phyloP scores from a whole-genome alignment of 2,888 invertebrate genomes.

The Diaphora mendica region DNA sequence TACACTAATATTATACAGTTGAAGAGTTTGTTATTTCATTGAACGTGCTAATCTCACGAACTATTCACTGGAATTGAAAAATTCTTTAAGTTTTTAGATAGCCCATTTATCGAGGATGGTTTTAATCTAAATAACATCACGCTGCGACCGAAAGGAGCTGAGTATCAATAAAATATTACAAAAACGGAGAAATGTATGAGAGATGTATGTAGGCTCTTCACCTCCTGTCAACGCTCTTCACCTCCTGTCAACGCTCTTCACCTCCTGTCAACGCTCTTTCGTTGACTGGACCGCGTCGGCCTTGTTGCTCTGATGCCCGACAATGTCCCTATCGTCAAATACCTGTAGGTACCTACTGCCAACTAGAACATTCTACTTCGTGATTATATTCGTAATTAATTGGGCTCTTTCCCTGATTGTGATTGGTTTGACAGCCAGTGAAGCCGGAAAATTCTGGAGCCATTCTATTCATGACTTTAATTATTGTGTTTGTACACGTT shows the following conservation, averaged over 20 bases:
- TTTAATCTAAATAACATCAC: background rate
- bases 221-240: constrained; percentile 52
- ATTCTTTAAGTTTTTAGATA: background rate
- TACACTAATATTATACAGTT: background rate
- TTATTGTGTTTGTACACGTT: background rate
- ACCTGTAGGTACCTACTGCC: background rate
- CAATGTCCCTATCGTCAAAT: constrained; percentile 15
- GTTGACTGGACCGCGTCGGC: constrained; percentile 42
- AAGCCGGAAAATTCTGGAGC: background rate
- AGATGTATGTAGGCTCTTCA: constrained; percentile 36
- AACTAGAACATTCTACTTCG: constrained; percentile 24
- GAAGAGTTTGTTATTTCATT: too few relatives aligned
- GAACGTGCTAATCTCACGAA: too few relatives aligned
- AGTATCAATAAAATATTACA: background rate
- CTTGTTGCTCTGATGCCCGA: constrained; percentile 60
- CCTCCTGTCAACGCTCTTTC: constrained; percentile 49
- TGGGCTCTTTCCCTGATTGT: constrained; percentile 9
- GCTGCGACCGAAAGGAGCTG: background rate
- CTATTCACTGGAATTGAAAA: background rate
- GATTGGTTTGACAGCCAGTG: constrained; percentile 13
- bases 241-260: constrained; percentile 52
- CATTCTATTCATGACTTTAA: background rate
- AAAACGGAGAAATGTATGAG: background rate
- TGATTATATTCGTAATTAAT: constrained; percentile 36
- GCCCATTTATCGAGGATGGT: too few relatives aligned